phyloP scores from a whole-genome alignment of 2,797 vertebrate species.

The Thunnus albacares region DNA sequence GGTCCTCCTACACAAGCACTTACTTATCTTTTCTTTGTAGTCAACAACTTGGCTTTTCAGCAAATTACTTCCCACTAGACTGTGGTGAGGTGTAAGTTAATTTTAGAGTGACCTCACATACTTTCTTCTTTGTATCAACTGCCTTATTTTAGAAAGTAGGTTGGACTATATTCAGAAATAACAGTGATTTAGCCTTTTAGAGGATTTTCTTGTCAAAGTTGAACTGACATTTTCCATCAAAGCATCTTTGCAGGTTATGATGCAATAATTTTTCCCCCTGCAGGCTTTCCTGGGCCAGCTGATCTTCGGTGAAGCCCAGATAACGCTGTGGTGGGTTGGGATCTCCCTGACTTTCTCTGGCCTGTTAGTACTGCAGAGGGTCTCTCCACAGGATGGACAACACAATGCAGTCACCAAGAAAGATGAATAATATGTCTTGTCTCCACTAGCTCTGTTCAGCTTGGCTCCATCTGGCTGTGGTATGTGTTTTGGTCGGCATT shows the following conservation, averaged over 20 bases:
- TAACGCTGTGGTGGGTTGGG: constrained; percentile 94
- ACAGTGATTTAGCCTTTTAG: constrained; percentile 19
- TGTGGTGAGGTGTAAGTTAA: constrained; percentile 11
- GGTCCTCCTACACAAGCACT: not conserved
- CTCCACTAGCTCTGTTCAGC: constrained; percentile 55
- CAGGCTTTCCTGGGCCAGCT: constrained; percentile 88
- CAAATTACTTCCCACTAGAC: constrained; percentile 1
- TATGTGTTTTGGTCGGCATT: constrained; percentile 19
- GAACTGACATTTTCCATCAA: not conserved
- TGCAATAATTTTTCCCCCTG: not conserved
- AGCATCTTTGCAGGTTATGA: not conserved
- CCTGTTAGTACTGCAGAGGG: constrained; percentile 91
- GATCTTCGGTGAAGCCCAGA: constrained; percentile 87
- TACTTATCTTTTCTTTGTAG: not conserved
- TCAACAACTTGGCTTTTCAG: not conserved
- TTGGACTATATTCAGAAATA: constrained; percentile 48
- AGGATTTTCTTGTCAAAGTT: too few species aligned
- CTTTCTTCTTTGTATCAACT: constrained; percentile 22
- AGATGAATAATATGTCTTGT: constrained; percentile 70
- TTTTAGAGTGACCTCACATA: constrained; percentile 42
- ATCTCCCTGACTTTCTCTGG: constrained; percentile 92
- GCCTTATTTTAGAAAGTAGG: constrained; percentile 65
- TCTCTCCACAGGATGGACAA: constrained; percentile 75
- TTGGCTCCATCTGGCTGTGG: constrained; percentile 29
- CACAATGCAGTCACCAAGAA: constrained; percentile 68